These are phyloP conservation scores for Macropodus opercularis DNA, from an alignment of 2,797 vertebrate genomes.

Conservation along the genomic window DNA sequence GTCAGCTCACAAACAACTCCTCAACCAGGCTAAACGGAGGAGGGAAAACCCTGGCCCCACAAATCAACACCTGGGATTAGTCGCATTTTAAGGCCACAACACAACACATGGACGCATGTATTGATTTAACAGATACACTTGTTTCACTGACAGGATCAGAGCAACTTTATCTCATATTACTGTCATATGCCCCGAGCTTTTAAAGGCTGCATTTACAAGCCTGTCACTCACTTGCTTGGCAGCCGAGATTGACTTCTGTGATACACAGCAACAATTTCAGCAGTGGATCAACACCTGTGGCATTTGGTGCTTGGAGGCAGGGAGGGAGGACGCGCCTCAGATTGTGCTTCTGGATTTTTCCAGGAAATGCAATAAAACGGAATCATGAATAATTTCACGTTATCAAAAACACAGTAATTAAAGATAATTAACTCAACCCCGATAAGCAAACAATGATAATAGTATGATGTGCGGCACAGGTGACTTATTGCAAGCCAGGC, in stretches of 20 bases:
- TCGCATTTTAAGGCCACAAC: not conserved
- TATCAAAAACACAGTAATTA: not conserved
- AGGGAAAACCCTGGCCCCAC: not conserved
- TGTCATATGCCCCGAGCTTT: conserved; percentile 38
- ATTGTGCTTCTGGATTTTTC: not conserved
- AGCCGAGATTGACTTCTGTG: conserved; percentile 45
- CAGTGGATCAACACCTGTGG: conserved; percentile 31
- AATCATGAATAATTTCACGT: not conserved
- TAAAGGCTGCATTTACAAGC: conserved; percentile 42
- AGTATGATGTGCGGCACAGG: not conserved
- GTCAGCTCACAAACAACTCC: conserved; percentile 21
- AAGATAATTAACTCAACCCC: not conserved
- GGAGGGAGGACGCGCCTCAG: not conserved
- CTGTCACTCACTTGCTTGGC: conserved; percentile 43
- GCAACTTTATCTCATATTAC: conserved; percentile 49
- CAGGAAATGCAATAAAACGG: not conserved
- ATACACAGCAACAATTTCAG: conserved; percentile 38
- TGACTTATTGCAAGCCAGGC: conserved; percentile 1
- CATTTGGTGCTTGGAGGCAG: conserved; percentile 32
- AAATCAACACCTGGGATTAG: not conserved
- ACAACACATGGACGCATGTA: not conserved
- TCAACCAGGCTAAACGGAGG: not conserved
- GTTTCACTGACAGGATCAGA: conserved; percentile 28
- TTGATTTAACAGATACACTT: conserved; percentile 39
- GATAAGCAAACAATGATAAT: not conserved